Percentiles rank a stretch among this genome's conserved stretches.
These are phyloP conservation scores for Apis laboriosa DNA, from an alignment of 1,140 invertebrate genomes.

Conservation along the genomic window DNA sequence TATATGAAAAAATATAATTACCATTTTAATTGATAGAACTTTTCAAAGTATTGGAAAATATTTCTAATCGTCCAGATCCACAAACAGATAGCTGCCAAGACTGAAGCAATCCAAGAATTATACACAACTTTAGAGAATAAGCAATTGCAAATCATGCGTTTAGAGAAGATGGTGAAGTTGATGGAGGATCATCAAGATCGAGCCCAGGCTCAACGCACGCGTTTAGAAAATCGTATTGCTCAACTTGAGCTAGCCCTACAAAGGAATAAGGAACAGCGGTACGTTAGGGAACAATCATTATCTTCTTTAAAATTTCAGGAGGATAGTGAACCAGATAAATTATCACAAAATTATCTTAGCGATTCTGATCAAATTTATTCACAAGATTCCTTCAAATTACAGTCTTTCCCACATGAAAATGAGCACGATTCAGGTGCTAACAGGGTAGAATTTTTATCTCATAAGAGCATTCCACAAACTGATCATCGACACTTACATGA, in stretches of 20 bases:
- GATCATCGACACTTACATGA: not conserved
- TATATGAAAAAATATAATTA: too few relatives aligned
- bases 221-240: constrained; percentile 84
- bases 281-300: constrained; percentile 56
- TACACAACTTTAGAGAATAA: constrained; percentile 81
- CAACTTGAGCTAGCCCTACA: constrained; percentile 80
- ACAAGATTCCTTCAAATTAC: not conserved
- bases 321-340: constrained; percentile 14
- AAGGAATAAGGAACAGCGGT: constrained; percentile 67
- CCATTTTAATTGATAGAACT: not conserved
- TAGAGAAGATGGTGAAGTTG: constrained; percentile 83
- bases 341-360: not conserved
- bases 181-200: constrained; percentile 83
- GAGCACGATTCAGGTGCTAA: not conserved
- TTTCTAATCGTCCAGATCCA: constrained; percentile 16
- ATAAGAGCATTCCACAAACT: not conserved
- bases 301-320: not conserved
- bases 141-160: constrained; percentile 81
- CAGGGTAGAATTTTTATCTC: not conserved
- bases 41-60: not conserved
- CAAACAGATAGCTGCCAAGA: constrained; percentile 74
- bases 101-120: constrained; percentile 82
- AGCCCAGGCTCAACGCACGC: constrained; percentile 82
- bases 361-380: constrained; percentile 15
- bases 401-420: not conserved